These are phyloP conservation scores for Zelleria hepariella DNA, from an alignment of 2,888 invertebrate species.

Conservation along the genomic window DNA sequence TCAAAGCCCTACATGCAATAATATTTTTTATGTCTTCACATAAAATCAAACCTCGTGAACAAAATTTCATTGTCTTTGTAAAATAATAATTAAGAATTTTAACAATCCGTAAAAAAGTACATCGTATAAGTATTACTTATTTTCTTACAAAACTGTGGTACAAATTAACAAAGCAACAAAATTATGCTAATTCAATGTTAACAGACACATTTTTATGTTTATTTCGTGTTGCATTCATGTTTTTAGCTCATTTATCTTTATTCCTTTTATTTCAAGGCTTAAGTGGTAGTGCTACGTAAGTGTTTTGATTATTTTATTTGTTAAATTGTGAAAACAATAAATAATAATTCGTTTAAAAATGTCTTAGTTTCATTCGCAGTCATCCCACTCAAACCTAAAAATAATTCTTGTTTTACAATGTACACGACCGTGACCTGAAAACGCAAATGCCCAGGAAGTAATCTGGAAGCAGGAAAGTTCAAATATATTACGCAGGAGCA, in stretches of 20 bases:
- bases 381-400: not conserved
- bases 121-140: not conserved
- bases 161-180: conserved; percentile 2
- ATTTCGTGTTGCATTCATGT: not conserved
- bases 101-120: not conserved
- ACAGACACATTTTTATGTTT: not conserved
- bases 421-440: no score
- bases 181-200: not conserved
- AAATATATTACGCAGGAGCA: no score
- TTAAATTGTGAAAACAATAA: conserved; percentile 9
- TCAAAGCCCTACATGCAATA: no score
- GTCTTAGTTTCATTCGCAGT: not conserved
- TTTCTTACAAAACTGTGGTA: not conserved
- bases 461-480: no score
- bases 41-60: no score
- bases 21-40: no score
- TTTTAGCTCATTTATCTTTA: not conserved
- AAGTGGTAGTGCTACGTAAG: not conserved
- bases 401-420: not conserved
- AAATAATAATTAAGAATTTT: not conserved
- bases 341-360: conserved; percentile 7
- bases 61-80: not conserved
- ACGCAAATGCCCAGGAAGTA: no score
- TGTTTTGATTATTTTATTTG: conserved; percentile 9
- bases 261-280: not conserved